Percentiles rank a stretch among this genome's conserved stretches.
Evolutionary conservation across 2,888 invertebrate genomes (phyloP).

Genomic region (Abscondita cerata): DNA sequence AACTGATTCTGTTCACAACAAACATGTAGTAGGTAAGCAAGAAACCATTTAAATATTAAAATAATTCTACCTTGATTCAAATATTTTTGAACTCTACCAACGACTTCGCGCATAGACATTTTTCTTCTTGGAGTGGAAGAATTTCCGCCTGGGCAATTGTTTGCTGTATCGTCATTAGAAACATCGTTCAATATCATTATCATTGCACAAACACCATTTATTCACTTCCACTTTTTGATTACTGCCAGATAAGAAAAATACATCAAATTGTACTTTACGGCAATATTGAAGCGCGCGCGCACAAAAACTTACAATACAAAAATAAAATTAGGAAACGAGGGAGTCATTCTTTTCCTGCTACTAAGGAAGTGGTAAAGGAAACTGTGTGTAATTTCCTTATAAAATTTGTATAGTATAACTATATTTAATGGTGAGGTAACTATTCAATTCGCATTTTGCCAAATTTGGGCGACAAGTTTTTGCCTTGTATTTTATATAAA

Average conservation of each 20-base stretch:
- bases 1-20: no score
- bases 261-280: no score
- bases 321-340: slow-evolving; percentile 27
- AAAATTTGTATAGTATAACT: neutral
- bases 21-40: no score
- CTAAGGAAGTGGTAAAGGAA: slow-evolving; percentile 24
- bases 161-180: slow-evolving; percentile 13
- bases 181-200: slow-evolving; percentile 25
- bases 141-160: slow-evolving; percentile 9
- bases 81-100: slow-evolving; percentile 51
- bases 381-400: slow-evolving; percentile 6
- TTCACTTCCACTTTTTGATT: neutral
- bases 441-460: no score
- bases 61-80: slow-evolving; percentile 48
- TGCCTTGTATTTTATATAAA: neutral
- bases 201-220: slow-evolving; percentile 11
- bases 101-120: slow-evolving; percentile 49
- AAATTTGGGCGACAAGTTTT: slow-evolving; percentile 19
- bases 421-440: slow-evolving; percentile 2
- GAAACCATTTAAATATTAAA: no score
- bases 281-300: slow-evolving; percentile 1
- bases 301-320: slow-evolving; percentile 1
- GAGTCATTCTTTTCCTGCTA: slow-evolving; percentile 31
- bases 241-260: neutral
- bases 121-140: slow-evolving; percentile 43